Evolutionary conservation across 2,888 invertebrate genomes (phyloP), one percentile per base, ranked within the genome.

Genomic region (Bimastos eiseni): DNA sequence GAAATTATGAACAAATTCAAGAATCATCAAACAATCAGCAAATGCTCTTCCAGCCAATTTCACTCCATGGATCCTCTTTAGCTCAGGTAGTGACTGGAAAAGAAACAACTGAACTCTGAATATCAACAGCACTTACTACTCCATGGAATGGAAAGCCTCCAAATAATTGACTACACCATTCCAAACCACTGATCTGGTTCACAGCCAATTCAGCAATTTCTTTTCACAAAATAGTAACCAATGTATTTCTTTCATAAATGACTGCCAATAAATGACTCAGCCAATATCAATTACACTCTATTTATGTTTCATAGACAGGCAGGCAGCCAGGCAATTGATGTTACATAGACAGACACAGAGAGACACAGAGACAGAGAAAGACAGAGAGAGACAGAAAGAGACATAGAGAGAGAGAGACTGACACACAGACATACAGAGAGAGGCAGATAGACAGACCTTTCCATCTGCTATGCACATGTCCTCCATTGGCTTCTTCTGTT

Each of bases 1-100:
- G 94, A 99, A 99, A 95, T 98, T 99, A 94, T 98, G 97, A 93
- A 99, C 96, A 95, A 99, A 99, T 96, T 99, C 99, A 94, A 97
- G 97, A n/a, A 98, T 97, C 97, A 99, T 98, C 37, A 99, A 96
- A 88, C 97, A 96, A 95, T 99, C 98, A 0, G 98, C 97, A 96
- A 98, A 98, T 0, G 98, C 98, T 94, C 97, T 97, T 0, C 98
- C 98, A 0, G 97, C 96, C 90, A 99, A 95, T 94, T 97, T 96
- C 91, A 98, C 96, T 1, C 97, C 97, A 0, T 97, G 96, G 93
- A 99, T 97, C 92, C 98, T 96, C 91, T 97, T 96, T 90, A 97
- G 95, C 8, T 94, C 95, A 13, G 96, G 96, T 90, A 96, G 89
- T 33, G 91, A 33, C 91, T 91, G 90, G 37, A 38, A 83, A 55